These are phyloP conservation scores for Neotoxoptera formosana DNA, from an alignment of 1,140 invertebrate genomes.

Conservation along the genomic window DNA sequence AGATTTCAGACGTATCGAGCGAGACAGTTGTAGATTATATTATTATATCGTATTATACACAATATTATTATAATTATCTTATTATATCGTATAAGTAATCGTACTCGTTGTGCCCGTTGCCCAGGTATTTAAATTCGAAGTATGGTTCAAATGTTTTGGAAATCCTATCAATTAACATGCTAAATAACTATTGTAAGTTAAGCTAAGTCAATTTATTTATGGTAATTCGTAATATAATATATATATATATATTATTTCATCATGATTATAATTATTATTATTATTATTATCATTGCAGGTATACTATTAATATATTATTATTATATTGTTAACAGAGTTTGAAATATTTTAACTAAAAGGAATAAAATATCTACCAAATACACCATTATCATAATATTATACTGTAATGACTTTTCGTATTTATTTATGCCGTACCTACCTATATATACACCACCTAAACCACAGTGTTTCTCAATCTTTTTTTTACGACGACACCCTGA, in stretches of 20 bases:
- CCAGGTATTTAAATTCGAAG: constrained; percentile 5
- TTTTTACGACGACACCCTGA: too few relatives aligned
- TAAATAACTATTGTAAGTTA: constrained; percentile 13
- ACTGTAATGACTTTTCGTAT: neutral
- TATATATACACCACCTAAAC: neutral
- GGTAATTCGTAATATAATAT: constrained; percentile 20
- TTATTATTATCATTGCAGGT: constrained; percentile 35
- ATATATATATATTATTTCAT: neutral
- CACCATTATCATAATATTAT: neutral
- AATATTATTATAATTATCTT: too few relatives aligned
- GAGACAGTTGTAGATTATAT: constrained; percentile 9
- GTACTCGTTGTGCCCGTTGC: neutral
- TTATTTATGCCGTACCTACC: neutral
- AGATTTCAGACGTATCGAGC: constrained; percentile 13
- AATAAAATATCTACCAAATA: constrained; percentile 25
- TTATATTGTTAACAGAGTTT: constrained; percentile 20
- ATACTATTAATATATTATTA: constrained; percentile 17
- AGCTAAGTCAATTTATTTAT: constrained; percentile 51
- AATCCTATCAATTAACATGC: constrained; percentile 42
- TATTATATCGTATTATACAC: too few relatives aligned
- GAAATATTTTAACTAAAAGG: constrained; percentile 34
- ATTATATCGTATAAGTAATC: neutral
- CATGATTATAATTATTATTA: constrained; percentile 1
- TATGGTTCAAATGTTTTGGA: constrained; percentile 40
- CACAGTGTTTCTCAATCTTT: too few relatives aligned